A percentile compares a stretch with the other conserved stretches of the same genome.
phyloP scores from a whole-genome alignment of 2,888 invertebrate genomes.

The Drosophila falleni region DNA sequence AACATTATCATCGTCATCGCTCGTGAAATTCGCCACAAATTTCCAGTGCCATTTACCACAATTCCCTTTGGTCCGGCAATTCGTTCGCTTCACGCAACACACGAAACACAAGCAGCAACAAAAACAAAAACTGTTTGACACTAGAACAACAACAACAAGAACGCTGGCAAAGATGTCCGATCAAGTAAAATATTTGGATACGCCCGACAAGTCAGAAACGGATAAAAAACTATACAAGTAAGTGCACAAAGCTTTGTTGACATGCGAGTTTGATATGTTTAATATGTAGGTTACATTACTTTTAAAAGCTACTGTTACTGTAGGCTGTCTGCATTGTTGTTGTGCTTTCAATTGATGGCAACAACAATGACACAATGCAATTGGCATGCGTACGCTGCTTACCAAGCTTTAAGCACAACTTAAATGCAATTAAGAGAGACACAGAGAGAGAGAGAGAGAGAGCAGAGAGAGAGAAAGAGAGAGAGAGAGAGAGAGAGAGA shows the following conservation, averaged over 20 bases:
- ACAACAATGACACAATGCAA: conserved; percentile 1
- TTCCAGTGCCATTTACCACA: conserved; percentile 18
- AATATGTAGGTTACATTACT: not conserved
- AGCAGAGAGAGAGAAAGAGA: too few relatives aligned
- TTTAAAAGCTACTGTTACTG: not conserved
- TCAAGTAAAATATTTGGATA: conserved; percentile 83
- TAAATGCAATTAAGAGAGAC: not conserved
- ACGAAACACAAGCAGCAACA: not conserved
- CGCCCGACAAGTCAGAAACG: conserved; percentile 90
- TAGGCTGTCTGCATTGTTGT: not conserved
- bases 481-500: not conserved
- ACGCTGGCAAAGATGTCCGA: conserved; percentile 49
- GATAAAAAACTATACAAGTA: conserved; percentile 93
- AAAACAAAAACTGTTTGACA: not conserved
- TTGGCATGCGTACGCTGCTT: not conserved
- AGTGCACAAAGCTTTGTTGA: conserved; percentile 17
- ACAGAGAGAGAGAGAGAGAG: not conserved
- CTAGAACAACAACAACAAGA: not conserved
- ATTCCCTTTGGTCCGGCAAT: conserved; percentile 3
- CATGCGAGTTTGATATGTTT: not conserved
- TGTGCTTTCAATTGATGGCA: not conserved
- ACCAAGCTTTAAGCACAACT: conserved; percentile 5
- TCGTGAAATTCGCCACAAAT: conserved; percentile 23
- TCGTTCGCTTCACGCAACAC: not conserved
- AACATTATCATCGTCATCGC: conserved; percentile 15